Evolutionary conservation across 2,113 vertebrate genomes (phyloP), one percentile per base, ranked within the genome.

Genomic region (Xiphophorus maculatus): DNA sequence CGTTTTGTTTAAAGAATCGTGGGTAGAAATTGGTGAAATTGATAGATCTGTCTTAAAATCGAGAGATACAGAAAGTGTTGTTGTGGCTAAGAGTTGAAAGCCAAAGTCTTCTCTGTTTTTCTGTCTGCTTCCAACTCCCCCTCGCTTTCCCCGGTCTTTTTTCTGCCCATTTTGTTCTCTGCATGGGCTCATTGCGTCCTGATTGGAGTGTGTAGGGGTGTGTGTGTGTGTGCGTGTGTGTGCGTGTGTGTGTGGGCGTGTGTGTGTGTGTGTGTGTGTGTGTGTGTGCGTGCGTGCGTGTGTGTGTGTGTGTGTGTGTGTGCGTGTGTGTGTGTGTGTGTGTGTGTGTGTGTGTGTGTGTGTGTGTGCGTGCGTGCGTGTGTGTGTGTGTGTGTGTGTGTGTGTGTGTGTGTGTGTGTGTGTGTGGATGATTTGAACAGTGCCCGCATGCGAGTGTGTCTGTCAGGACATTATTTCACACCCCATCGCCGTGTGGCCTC

Each of bases 401-500:
- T 28, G 27, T 28, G 27, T 28, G 27, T 33, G 7, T 33, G 54
- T n/a, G 76, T 76, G 70, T 68, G 69, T 77, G 51, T 69, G 69
- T 74, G 54, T 58, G 76, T 80, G 70, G 65, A 60, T 85, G 78
- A 83, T 77, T 82, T 76, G 25, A 77, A 73, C 68, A 70, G 81
- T 72, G 69, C 54, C 48, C 77, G 66, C 66, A 29, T 40, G 40
- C 42, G 51, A 73, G 65, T 82, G 78, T 86, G 62, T 84, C 69
- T 84, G 77, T 83, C 37, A 33, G 70, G 54, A 80, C 8, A 67
- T 84, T 71, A 87, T 87, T 87, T 87, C 79, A 87, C 86, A 87
- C 74, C 82, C 80, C 77, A 76, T 63, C 40, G 74, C 71, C 78
- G 74, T 69, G 85, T 79, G 71, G 48, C 73, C 84, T 84, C 77